A percentile compares a stretch with the other conserved stretches of the same genome.
These are phyloP conservation scores for Cuculus canorus DNA, from an alignment of 2,797 vertebrate genomes.

Conservation along the genomic window DNA sequence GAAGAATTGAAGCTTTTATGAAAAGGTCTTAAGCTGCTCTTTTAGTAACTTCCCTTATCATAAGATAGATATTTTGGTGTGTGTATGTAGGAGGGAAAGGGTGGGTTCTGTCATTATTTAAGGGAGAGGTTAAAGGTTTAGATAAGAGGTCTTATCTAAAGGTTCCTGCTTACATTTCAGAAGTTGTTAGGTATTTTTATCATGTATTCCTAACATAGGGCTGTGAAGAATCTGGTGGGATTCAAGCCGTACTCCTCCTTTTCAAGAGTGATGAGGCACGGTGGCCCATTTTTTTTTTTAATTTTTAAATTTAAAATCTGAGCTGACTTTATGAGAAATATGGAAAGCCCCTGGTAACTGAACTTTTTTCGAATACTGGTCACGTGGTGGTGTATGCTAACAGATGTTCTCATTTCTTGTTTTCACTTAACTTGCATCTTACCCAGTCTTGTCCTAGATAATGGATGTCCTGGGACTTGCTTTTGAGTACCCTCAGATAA, in stretches of 20 bases:
- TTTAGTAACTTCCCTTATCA: background rate
- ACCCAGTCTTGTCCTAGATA: background rate
- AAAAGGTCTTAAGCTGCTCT: background rate
- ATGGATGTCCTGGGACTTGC: background rate
- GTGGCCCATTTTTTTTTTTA: background rate
- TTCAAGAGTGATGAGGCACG: background rate
- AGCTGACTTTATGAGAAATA: background rate
- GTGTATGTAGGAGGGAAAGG: background rate
- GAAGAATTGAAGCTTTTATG: background rate
- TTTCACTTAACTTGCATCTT: background rate
- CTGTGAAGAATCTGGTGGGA: background rate
- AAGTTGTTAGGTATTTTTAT: constrained; percentile 15
- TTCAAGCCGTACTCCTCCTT: background rate
- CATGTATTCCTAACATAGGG: background rate
- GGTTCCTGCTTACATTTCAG: constrained; percentile 19
- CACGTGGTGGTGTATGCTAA: background rate
- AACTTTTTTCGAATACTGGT: background rate
- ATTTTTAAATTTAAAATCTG: background rate
- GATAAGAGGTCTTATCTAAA: constrained; percentile 17
- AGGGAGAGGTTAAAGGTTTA: constrained; percentile 14
- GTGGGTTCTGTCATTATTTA: background rate
- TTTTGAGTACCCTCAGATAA: background rate
- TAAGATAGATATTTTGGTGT: background rate
- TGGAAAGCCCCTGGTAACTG: background rate
- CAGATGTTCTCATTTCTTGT: constrained; percentile 15